Percentiles rank a stretch among this genome's conserved stretches.
Evolutionary conservation across 1,140 invertebrate genomes (phyloP).

Genomic region (Cataglyphis hispanica): DNA sequence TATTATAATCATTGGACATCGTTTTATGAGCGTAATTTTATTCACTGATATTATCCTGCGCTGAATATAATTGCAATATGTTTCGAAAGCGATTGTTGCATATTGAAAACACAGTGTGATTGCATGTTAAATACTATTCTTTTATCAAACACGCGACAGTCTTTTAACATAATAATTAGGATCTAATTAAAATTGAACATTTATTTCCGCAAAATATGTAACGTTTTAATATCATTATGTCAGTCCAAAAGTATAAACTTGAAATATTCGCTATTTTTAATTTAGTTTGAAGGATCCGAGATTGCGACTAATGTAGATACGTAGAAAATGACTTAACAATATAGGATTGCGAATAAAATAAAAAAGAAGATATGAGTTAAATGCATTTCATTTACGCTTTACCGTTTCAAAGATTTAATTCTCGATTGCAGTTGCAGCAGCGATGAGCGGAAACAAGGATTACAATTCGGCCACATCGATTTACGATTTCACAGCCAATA

Average conservation of each 20-base stretch:
- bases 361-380: background rate
- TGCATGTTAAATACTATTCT: background rate
- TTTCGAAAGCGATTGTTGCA: conserved; percentile 3
- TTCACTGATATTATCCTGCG: background rate
- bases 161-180: background rate
- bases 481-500: conserved; percentile 92
- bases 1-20: background rate
- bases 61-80: background rate
- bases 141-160: background rate
- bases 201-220: no score
- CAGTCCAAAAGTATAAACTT: no score
- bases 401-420: background rate
- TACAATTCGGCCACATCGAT: conserved; percentile 91
- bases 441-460: conserved; percentile 85
- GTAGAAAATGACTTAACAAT: conserved; percentile 1
- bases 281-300: background rate
- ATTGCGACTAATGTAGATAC: background rate
- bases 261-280: background rate
- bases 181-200: background rate
- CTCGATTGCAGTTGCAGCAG: conserved; percentile 67
- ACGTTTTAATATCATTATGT: no score
- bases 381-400: background rate
- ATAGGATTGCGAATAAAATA: background rate
- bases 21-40: background rate
- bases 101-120: background rate